phyloP scores from a whole-genome alignment of 1,140 invertebrate species.

The Pemphigus obesinymphae region DNA sequence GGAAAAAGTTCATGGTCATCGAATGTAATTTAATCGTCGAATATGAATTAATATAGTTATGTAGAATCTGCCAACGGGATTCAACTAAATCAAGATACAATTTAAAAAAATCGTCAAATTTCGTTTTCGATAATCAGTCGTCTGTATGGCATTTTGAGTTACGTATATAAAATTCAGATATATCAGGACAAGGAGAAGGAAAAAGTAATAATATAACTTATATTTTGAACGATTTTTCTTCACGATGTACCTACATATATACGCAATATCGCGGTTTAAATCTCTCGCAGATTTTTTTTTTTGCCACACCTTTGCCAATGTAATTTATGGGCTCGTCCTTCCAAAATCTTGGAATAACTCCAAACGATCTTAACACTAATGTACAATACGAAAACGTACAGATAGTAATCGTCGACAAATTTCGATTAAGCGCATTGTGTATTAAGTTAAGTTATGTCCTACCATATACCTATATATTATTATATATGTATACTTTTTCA shows the following conservation, averaged over 20 bases:
- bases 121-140: too few species aligned
- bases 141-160: too few species aligned
- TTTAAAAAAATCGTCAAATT: too few species aligned
- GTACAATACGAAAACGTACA: neutral
- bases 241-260: neutral
- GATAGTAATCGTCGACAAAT: neutral
- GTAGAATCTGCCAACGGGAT: too few species aligned
- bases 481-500: neutral
- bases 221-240: neutral
- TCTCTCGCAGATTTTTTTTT: neutral
- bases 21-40: too few species aligned
- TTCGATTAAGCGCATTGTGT: neutral
- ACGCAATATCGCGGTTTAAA: neutral
- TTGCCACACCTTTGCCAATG: neutral
- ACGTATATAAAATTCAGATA: too few species aligned
- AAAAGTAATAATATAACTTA: constrained; percentile 3
- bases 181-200: too few species aligned
- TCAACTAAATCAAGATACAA: too few species aligned
- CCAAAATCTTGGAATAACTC: neutral
- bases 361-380: neutral
- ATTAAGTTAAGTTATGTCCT: too few species aligned
- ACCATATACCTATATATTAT: neutral
- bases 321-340: neutral
- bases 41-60: too few species aligned
- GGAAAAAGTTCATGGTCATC: too few species aligned